Conservation (phyloP, 2,113 vertebrate species). For the Rattus rattus region DNA sequence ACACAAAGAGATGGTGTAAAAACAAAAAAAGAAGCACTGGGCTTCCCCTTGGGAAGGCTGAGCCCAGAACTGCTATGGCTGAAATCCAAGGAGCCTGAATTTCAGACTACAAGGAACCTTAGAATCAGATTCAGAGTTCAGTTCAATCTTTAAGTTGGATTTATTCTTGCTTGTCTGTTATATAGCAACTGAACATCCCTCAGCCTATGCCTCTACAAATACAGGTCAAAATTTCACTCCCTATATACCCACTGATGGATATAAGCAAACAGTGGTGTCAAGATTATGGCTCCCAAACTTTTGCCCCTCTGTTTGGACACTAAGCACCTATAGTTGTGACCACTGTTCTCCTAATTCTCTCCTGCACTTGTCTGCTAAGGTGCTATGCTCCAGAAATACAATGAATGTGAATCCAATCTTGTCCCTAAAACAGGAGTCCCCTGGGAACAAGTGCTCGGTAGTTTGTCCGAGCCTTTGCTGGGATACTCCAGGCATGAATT, state of each 20-base stretch:
- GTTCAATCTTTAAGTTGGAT: slow-evolving; percentile 51
- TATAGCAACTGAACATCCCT: not conserved
- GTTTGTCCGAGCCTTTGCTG: not conserved
- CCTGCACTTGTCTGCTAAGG: not conserved
- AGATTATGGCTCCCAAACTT: not conserved
- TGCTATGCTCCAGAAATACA: not conserved
- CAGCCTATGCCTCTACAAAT: slow-evolving; percentile 13
- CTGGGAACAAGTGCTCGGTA: not conserved
- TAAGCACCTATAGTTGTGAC: not conserved
- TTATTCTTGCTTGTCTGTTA: slow-evolving; percentile 18
- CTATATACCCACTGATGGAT: not conserved
- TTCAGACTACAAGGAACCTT: not conserved
- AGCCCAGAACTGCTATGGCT: slow-evolving; percentile 36
- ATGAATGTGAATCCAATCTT: not conserved
- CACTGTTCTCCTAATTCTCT: not conserved
- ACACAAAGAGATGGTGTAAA: slow-evolving; percentile 60
- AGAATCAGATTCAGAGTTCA: slow-evolving; percentile 20
- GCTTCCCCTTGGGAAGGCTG: slow-evolving; percentile 48
- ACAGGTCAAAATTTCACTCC: not conserved
- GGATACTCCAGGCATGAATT: not conserved
- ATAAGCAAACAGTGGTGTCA: not conserved
- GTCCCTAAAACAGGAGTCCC: not conserved
- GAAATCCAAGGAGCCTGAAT: slow-evolving; percentile 54
- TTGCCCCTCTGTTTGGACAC: not conserved
- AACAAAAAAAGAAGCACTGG: slow-evolving; percentile 48